A percentile compares a stretch with the other conserved stretches of the same genome.
These are phyloP conservation scores for Bibio marci DNA, from an alignment of 2,888 invertebrate genomes.

Conservation along the genomic window DNA sequence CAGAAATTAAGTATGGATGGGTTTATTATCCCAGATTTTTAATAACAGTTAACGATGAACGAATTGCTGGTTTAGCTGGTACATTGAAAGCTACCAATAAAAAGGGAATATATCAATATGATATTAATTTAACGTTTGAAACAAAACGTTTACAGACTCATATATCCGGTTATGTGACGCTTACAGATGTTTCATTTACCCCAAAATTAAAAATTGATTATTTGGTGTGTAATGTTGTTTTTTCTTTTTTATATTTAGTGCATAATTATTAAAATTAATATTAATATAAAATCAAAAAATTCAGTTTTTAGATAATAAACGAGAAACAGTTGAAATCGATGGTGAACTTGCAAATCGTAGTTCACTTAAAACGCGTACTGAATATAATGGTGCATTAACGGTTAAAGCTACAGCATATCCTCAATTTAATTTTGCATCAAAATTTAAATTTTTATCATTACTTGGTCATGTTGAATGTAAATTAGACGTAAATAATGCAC, in stretches of 20 bases:
- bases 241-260: too few species aligned
- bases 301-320: slow-evolving; percentile 24
- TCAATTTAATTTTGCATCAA: slow-evolving; percentile 47
- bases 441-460: slow-evolving; percentile 44
- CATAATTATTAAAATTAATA: slow-evolving; percentile 24
- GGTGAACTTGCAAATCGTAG: slow-evolving; percentile 32
- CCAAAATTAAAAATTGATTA: slow-evolving; percentile 25
- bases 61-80: slow-evolving; percentile 48
- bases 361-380: slow-evolving; percentile 22
- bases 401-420: slow-evolving; percentile 63
- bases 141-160: slow-evolving; percentile 58
- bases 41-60: slow-evolving; percentile 53
- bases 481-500: slow-evolving; percentile 51
- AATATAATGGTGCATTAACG: slow-evolving; percentile 41
- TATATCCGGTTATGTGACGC: slow-evolving; percentile 52
- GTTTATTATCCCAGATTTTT: slow-evolving; percentile 53
- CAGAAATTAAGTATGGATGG: slow-evolving; percentile 37
- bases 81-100: slow-evolving; percentile 42
- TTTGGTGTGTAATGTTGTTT: slow-evolving; percentile 45
- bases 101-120: slow-evolving; percentile 57
- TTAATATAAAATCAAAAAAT: too few species aligned
- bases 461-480: slow-evolving; percentile 53
- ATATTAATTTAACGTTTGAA: slow-evolving; percentile 57
- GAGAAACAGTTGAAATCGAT: slow-evolving; percentile 30
- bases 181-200: slow-evolving; percentile 22